Percentiles rank a stretch among this genome's conserved stretches.
Conservation (phyloP, 2,888 invertebrate species). For the Argyra leucocephala region DNA sequence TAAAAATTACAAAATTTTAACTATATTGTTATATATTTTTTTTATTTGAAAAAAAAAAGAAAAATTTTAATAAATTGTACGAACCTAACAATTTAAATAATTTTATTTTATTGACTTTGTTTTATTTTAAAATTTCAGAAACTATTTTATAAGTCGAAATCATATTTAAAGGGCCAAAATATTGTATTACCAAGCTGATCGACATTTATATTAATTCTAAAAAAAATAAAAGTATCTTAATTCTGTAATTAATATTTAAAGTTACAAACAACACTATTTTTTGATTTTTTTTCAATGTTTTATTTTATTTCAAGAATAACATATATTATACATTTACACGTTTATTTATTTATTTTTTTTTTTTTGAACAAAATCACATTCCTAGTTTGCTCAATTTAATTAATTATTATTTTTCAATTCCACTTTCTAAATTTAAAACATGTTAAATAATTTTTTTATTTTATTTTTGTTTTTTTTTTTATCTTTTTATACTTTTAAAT, state of each 20-base stretch:
- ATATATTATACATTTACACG: not conserved
- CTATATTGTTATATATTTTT: not conserved
- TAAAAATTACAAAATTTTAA: not conserved
- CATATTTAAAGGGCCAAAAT: too few species aligned
- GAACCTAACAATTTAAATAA: not conserved
- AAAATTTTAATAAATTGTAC: not conserved
- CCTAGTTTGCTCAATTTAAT: not conserved
- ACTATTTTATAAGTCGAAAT: too few species aligned
- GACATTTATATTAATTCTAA: too few species aligned
- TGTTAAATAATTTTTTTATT: not conserved
- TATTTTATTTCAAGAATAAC: constrained; percentile 2
- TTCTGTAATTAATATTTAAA: too few species aligned
- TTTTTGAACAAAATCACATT: constrained; percentile 1
- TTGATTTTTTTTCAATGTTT: too few species aligned
- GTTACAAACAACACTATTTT: too few species aligned
- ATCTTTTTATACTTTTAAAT: too few species aligned
- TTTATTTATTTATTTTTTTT: too few species aligned
- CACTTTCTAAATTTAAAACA: not conserved
- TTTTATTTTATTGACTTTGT: not conserved
- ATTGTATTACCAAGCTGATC: too few species aligned
- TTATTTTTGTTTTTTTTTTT: not conserved
- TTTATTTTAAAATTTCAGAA: too few species aligned
- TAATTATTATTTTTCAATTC: not conserved
- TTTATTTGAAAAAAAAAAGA: not conserved
- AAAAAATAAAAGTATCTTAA: too few species aligned